Conservation (phyloP, 2,797 vertebrate species). For the Gymnodraco acuticeps region DNA sequence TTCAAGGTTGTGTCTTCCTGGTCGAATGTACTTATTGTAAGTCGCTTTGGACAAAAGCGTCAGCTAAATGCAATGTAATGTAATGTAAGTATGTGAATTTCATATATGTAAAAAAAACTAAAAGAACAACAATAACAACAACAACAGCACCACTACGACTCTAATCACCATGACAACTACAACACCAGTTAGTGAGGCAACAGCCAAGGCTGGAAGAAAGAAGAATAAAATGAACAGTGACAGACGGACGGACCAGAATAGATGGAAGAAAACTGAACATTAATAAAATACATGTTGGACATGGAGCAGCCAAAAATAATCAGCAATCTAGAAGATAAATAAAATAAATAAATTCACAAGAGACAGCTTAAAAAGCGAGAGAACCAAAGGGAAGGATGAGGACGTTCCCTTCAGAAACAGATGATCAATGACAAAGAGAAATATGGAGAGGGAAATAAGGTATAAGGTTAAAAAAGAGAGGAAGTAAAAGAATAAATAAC, state of each 20-base stretch:
- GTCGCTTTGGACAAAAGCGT: no score
- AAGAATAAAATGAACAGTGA: conserved; percentile 42
- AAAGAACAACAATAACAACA: conserved; percentile 18
- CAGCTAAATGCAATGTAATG: no score
- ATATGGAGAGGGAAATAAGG: conserved; percentile 5
- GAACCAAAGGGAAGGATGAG: conserved; percentile 53
- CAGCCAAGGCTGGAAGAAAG: conserved; percentile 50
- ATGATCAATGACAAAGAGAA: conserved; percentile 1
- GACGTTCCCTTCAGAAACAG: conserved; percentile 30
- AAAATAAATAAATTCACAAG: conserved; percentile 15
- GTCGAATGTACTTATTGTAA: no score
- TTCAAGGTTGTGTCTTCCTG: no score
- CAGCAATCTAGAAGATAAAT: conserved; percentile 36
- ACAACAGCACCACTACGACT: conserved; percentile 41
- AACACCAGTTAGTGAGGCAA: conserved; percentile 66
- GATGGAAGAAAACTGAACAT: conserved; percentile 30
- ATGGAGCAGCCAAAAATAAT: conserved; percentile 60
- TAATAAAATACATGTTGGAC: conserved; percentile 1
- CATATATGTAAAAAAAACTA: conserved; percentile 11
- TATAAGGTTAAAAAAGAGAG: conserved; percentile 23
- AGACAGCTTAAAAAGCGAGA: conserved; percentile 69
- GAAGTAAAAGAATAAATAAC: conserved; percentile 7
- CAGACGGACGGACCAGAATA: conserved; percentile 53
- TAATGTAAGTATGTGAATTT: conserved; percentile 14
- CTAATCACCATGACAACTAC: conserved; percentile 60